These are phyloP conservation scores for Alentia gelatinosa DNA, from an alignment of 2,888 invertebrate species.

Conservation along the genomic window DNA sequence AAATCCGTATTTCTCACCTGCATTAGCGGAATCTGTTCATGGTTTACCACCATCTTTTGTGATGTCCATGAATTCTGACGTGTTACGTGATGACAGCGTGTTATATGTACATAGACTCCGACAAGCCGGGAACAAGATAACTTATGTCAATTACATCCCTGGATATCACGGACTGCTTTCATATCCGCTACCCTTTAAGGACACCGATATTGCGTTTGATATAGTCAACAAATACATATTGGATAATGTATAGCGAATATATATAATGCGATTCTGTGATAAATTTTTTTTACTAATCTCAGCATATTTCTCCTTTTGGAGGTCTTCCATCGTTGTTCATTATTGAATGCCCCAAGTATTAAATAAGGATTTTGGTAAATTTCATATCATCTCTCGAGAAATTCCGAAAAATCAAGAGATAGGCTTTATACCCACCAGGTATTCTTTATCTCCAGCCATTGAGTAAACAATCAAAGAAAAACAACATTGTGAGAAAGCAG, in stretches of 20 bases:
- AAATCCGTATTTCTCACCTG: slow-evolving; percentile 40
- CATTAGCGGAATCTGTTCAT: neutral
- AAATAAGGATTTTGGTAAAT: no score
- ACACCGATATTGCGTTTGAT: neutral
- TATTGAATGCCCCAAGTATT: no score
- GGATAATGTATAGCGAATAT: neutral
- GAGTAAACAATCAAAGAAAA: no score
- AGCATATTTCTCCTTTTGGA: no score
- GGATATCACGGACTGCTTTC: neutral
- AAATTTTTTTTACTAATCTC: no score
- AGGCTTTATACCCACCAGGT: no score
- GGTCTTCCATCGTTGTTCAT: no score
- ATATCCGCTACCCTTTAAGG: neutral
- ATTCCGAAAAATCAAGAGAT: no score
- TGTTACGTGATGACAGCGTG: slow-evolving; percentile 32
- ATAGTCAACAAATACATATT: neutral
- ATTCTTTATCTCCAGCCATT: no score
- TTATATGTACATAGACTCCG: neutral
- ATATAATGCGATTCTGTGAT: no score
- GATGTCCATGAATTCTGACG: slow-evolving; percentile 28
- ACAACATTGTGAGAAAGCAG: no score
- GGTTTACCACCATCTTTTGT: slow-evolving; percentile 41
- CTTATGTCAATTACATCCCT: neutral
- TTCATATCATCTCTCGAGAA: no score
- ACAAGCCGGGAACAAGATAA: neutral